Evolutionary conservation across 2,888 invertebrate species (phyloP), one percentile per base, ranked within the genome.

Genomic region (Agrochola circellaris): DNA sequence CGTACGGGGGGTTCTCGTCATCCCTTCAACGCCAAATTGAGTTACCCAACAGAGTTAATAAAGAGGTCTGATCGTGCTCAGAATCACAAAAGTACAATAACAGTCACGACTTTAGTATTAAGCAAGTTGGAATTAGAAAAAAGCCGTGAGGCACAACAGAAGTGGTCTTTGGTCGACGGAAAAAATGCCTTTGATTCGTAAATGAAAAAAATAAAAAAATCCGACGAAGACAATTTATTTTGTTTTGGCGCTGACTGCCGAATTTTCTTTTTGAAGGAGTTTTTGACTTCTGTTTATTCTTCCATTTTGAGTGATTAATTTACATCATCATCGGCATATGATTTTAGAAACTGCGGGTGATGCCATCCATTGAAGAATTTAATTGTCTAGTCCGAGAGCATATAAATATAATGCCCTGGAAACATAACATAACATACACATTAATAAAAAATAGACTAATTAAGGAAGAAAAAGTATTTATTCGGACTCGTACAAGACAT

Each of bases 31-130:
- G 92, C 92, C 91, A 94, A 95, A 95, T 94, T 94, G 95, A 95
- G 95, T 95, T 94, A 94, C 94, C 94, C 94, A 93, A 93, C 93
- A 91, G 93, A 94, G 94, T 94, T 95, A 95, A 95, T 95, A 95
- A 94, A 94, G 94, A 94, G 94, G 91, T 89, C 89, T 89, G 92
- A 85, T 90, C 95, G 95, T 95, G 95, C 89, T 85, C 89, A 75
- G 95, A 94, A 91, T 95, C 85, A 83, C 89, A 91, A 94, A 88
- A 87, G 88, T 81, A 88, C 86, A 90, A 89, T 91, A 92, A 90
- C 90, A 89, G 86, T 83, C 82, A 80, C 74, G 84, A 88, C 89
- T 92, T 86, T 89, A 87, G 90, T 91, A 91, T 89, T 89, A 90
- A 89, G 88, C 87, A 89, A 88, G 89, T 91, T 84, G 89, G 91